A percentile compares a stretch with the other conserved stretches of the same genome.
Evolutionary conservation across 2,888 invertebrate species (phyloP).

Genomic region (Nowickia ferox): DNA sequence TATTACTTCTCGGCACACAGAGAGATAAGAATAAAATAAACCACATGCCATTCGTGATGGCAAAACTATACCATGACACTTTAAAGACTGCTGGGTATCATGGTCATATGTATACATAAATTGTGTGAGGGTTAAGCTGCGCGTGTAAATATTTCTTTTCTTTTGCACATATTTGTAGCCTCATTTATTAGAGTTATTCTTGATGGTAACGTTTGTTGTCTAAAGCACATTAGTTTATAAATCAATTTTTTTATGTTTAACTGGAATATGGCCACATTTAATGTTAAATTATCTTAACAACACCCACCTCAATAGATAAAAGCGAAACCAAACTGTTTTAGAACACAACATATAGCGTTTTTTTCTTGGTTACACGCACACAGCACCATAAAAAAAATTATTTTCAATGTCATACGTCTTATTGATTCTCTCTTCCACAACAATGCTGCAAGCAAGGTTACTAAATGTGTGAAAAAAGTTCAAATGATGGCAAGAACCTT

Average conservation of each 20-base stretch:
- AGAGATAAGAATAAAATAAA: no score
- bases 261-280: conserved; percentile 18
- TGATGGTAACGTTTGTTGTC: not conserved
- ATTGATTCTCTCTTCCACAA: no score
- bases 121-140: not conserved
- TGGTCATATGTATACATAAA: not conserved
- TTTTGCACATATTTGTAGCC: not conserved
- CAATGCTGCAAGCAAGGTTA: no score
- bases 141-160: not conserved
- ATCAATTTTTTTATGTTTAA: conserved; percentile 42
- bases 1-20: no score
- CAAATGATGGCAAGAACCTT: no score
- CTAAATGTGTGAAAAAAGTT: no score
- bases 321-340: not conserved
- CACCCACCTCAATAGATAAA: not conserved
- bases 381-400: no score
- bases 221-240: conserved; percentile 18
- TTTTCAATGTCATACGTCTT: no score
- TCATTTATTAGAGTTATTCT: not conserved
- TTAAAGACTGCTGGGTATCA: not conserved
- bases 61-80: not conserved
- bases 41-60: no score
- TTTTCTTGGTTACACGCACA: not conserved
- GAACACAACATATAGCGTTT: not conserved
- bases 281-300: conserved; percentile 24